Evolutionary conservation across 2,888 invertebrate genomes (phyloP), one percentile per base, ranked within the genome.

Genomic region (Pseudolycoriella hygida): DNA sequence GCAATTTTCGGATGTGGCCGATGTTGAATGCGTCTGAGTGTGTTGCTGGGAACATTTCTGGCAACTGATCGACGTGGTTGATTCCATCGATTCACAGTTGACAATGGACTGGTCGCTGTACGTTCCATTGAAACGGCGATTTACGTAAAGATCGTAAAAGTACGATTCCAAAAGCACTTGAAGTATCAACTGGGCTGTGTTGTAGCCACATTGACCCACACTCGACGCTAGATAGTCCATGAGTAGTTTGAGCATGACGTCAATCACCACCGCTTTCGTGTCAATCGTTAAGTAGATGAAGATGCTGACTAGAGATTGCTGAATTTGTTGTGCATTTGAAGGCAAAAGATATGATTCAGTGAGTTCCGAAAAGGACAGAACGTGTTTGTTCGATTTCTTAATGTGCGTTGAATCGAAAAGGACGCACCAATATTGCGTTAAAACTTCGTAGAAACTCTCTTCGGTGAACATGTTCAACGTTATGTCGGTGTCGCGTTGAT

Each of bases 191-290:
- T 51, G 68, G 47, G 57, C 69, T 49, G 53, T 67, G 58, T 53
- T 63, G 57, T 59, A 67, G 55, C 55, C 69, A 57, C 57, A 70
- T 65, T 56, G 70, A 54, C 77, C 77, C 30, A 77, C 73, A 52
- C 76, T 69, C n/a, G 75, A 73, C 4, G 78, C 77, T 47, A 79
- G 62, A 56, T 76, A 78, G 48, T 77, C 77, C 46, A 78, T 57
- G 53, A 77, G 78, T 11, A 76, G 67, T 64, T 76, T 67, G 5
- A 68, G 56, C 48, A 64, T 52, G 15, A 57, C 55, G 19, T 64
- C 62, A 46, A 65, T 43, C 15, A 34, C 50, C 30, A 51, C 34
- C 47, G 60, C 56, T 38, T 47, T 49, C n/a, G 46, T 43, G 6
- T 49, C 47, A 19, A 46, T 40, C 5, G 43, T 14, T 15, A 46